These are phyloP conservation scores for Rhopalosiphum maidis DNA, from an alignment of 1,140 invertebrate genomes.

Conservation along the genomic window DNA sequence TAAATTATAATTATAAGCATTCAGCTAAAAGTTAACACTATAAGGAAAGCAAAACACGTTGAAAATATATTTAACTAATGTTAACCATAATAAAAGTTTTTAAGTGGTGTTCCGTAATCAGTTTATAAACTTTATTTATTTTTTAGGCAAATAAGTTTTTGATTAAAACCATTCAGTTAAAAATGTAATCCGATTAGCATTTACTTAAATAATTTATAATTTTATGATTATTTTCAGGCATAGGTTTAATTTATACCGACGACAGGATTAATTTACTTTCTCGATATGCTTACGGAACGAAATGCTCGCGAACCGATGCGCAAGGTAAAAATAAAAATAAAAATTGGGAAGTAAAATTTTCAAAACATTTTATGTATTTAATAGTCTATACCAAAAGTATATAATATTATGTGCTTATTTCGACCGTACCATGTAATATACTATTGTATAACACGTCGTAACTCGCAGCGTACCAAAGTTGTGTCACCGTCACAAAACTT, in stretches of 20 bases:
- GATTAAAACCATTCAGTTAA: constrained; percentile 45
- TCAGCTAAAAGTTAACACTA: constrained; percentile 19
- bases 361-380: not conserved
- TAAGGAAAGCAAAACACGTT: constrained; percentile 17
- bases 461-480: not conserved
- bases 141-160: constrained; percentile 20
- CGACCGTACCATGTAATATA: not conserved
- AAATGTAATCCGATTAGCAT: constrained; percentile 52
- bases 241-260: constrained; percentile 4
- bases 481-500: constrained; percentile 43
- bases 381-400: not conserved
- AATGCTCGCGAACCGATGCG: not conserved
- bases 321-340: not conserved
- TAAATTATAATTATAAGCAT: constrained; percentile 35
- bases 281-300: not conserved
- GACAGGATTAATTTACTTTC: not conserved
- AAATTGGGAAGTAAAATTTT: not conserved
- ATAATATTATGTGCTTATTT: not conserved
- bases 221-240: constrained; percentile 38
- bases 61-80: constrained; percentile 42
- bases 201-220: constrained; percentile 53
- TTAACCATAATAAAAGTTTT: constrained; percentile 45
- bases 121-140: constrained; percentile 40
- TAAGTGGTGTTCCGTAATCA: constrained; percentile 35
- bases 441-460: not conserved